phyloP scores from a whole-genome alignment of 2,888 invertebrate species.

The Drosophila tanythrix region DNA sequence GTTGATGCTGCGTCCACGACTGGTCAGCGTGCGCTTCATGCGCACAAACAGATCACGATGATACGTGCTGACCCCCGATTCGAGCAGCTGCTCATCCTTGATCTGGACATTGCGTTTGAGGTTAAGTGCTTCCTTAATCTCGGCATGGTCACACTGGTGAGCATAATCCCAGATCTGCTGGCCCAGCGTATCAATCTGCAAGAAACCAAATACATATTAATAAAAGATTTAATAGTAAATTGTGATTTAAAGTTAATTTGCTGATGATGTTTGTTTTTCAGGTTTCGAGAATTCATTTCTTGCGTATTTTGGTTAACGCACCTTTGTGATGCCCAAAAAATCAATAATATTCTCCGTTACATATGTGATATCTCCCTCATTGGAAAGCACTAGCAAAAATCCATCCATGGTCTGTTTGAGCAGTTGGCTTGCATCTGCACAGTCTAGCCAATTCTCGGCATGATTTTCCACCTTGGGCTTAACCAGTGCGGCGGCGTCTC shows the following conservation, averaged over 20 bases:
- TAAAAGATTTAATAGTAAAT: neutral
- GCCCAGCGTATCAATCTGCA: slow-evolving; percentile 97
- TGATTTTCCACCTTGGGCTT: slow-evolving; percentile 65
- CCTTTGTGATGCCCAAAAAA: slow-evolving; percentile 96
- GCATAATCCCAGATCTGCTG: slow-evolving; percentile 97
- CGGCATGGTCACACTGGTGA: slow-evolving; percentile 98
- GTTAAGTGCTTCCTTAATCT: slow-evolving; percentile 89
- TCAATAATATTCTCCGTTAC: slow-evolving; percentile 96
- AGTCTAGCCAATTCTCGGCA: slow-evolving; percentile 79
- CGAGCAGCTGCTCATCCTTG: slow-evolving; percentile 79
- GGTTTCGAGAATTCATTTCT: neutral
- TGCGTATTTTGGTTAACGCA: slow-evolving; percentile 81
- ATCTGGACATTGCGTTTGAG: slow-evolving; percentile 82
- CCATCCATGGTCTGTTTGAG: slow-evolving; percentile 92
- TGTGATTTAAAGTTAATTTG: neutral
- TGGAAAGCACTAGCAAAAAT: slow-evolving; percentile 93
- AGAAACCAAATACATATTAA: neutral
- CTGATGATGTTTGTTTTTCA: neutral
- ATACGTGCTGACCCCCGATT: slow-evolving; percentile 78
- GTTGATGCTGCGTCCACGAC: slow-evolving; percentile 97
- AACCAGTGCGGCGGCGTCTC: slow-evolving; percentile 10
- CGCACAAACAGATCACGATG: slow-evolving; percentile 86
- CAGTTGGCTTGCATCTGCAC: slow-evolving; percentile 80
- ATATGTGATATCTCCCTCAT: slow-evolving; percentile 96
- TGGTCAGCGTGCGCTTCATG: slow-evolving; percentile 97